These are phyloP conservation scores for Agriopis leucophaearia DNA, from an alignment of 2,888 invertebrate species.

Conservation along the genomic window DNA sequence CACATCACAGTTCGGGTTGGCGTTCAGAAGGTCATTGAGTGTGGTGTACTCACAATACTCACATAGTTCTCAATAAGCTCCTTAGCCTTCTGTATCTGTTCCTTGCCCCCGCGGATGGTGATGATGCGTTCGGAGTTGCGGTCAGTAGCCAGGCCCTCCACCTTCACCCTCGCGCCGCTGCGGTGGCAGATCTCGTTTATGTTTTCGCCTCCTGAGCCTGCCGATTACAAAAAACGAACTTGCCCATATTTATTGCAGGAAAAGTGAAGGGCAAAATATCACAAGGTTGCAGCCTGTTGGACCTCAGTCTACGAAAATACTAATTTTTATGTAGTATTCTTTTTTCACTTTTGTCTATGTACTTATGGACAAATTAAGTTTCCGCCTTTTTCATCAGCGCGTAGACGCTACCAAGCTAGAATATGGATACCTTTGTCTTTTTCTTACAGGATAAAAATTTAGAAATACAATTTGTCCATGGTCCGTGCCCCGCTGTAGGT, in stretches of 20 bases:
- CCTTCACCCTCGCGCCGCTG: slow-evolving; percentile 90
- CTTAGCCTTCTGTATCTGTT: slow-evolving; percentile 91
- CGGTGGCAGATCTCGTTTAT: slow-evolving; percentile 90
- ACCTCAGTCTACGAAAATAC: too few relatives aligned
- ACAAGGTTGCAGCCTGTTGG: not conserved
- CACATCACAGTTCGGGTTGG: too few relatives aligned
- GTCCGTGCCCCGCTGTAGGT: too few relatives aligned
- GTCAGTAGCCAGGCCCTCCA: slow-evolving; percentile 76
- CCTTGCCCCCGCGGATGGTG: slow-evolving; percentile 88
- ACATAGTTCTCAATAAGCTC: slow-evolving; percentile 90
- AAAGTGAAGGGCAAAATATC: too few relatives aligned
- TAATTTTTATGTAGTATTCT: too few relatives aligned
- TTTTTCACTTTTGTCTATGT: too few relatives aligned
- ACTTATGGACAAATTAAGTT: too few relatives aligned
- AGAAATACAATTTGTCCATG: too few relatives aligned
- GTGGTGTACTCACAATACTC: slow-evolving; percentile 76
- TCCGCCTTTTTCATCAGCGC: too few relatives aligned
- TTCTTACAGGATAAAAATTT: too few relatives aligned
- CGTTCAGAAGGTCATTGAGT: not conserved
- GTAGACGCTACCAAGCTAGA: too few relatives aligned
- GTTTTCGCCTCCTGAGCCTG: slow-evolving; percentile 89
- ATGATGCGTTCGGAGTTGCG: slow-evolving; percentile 64
- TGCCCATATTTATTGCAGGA: not conserved
- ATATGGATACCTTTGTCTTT: too few relatives aligned
- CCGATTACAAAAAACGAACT: not conserved